phyloP scores from a whole-genome alignment of 2,888 invertebrate genomes.

The Tyria jacobaeae region DNA sequence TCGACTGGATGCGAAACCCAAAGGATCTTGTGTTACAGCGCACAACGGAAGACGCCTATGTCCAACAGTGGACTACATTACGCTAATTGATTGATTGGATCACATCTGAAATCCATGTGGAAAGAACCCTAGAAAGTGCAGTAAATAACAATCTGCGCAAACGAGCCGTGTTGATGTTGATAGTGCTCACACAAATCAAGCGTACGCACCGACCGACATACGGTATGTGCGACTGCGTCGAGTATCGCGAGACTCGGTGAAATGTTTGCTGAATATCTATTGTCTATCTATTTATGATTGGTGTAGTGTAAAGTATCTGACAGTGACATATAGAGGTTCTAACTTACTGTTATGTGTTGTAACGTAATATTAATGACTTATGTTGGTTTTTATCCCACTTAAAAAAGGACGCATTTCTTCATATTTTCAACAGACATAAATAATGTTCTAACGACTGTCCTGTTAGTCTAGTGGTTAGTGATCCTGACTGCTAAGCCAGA shows the following conservation, averaged over 20 bases:
- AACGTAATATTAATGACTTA: background rate
- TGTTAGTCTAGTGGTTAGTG: no score
- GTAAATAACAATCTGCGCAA: slow-evolving; percentile 73
- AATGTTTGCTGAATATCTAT: slow-evolving; percentile 25
- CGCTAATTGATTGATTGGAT: no score
- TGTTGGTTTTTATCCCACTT: no score
- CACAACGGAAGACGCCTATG: no score
- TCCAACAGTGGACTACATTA: no score
- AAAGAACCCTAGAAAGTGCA: slow-evolving; percentile 27
- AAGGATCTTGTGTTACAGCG: no score
- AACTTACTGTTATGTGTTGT: background rate
- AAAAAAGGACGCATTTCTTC: no score
- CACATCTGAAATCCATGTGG: slow-evolving; percentile 25
- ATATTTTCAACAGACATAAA: no score
- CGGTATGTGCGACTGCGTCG: slow-evolving; percentile 44
- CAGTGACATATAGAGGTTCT: background rate
- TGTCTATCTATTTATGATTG: slow-evolving; percentile 40
- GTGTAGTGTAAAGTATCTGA: slow-evolving; percentile 20
- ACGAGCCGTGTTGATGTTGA: slow-evolving; percentile 66
- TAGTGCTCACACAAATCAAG: slow-evolving; percentile 56
- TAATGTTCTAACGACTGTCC: no score
- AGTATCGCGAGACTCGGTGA: slow-evolving; percentile 16
- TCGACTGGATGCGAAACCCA: no score
- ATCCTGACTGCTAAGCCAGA: no score
- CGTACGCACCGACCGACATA: slow-evolving; percentile 33